A percentile compares a stretch with the other conserved stretches of the same genome.
Conservation (phyloP, 1,140 invertebrate species). For the Caerostris extrusa region DNA sequence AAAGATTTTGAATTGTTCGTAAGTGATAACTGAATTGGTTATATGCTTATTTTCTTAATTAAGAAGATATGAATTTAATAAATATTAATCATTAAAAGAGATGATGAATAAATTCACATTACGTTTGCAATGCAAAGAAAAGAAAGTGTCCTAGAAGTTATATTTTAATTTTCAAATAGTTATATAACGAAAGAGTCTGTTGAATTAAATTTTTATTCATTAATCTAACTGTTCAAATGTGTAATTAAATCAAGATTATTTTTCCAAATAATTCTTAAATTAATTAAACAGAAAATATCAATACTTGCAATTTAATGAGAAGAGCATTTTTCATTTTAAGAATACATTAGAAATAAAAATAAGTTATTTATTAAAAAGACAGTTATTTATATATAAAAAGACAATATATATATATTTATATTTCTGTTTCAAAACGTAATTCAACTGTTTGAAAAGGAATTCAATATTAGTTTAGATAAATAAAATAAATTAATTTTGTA, state of each 20-base stretch:
- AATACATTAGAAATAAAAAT: too few species aligned
- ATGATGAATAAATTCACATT: constrained; percentile 4
- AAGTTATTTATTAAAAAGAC: too few species aligned
- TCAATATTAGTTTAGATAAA: too few species aligned
- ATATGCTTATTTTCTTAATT: not conserved
- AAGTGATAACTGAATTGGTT: not conserved
- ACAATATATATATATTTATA: too few species aligned
- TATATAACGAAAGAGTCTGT: not conserved
- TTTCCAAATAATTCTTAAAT: not conserved
- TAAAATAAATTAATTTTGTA: too few species aligned
- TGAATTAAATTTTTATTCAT: not conserved
- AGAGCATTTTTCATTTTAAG: not conserved
- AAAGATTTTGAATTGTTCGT: not conserved
- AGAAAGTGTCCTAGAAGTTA: not conserved
- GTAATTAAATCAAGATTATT: not conserved
- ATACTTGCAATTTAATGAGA: not conserved
- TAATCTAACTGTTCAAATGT: not conserved
- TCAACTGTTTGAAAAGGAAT: too few species aligned
- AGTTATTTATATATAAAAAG: too few species aligned
- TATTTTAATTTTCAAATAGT: not conserved
- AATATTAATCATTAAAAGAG: not conserved
- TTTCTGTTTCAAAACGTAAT: too few species aligned
- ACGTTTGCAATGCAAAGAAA: not conserved
- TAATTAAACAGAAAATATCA: not conserved
- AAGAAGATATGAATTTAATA: not conserved